phyloP scores from a whole-genome alignment of 2,888 invertebrate genomes.

The Rapana venosa region DNA sequence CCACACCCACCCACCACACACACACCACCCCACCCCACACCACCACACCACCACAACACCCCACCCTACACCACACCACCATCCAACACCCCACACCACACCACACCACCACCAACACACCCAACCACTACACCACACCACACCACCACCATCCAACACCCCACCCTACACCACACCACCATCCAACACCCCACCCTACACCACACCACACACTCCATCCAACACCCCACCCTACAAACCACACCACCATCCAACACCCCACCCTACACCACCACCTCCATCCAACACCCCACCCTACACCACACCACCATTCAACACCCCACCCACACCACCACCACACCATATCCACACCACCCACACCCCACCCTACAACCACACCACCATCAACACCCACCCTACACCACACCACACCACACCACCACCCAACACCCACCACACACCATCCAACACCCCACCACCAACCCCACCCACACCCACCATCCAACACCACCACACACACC shows the following conservation, averaged over 20 bases:
- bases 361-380: no score
- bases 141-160: background rate
- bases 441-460: background rate
- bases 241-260: background rate
- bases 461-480: no score
- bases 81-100: no score
- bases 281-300: background rate
- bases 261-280: background rate
- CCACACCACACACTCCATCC: background rate
- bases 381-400: no score
- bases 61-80: no score
- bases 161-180: background rate
- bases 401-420: no score
- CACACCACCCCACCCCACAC: no score
- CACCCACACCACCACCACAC: conserved; percentile 84
- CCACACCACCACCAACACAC: background rate
- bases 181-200: background rate
- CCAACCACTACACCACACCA: no score
- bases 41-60: no score
- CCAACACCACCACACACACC: background rate
- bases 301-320: background rate
- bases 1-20: no score
- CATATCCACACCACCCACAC: no score
- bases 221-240: background rate
- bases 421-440: no score